These are phyloP conservation scores for Oncopodura yosiiana DNA, from an alignment of 1,140 invertebrate genomes.

Conservation along the genomic window DNA sequence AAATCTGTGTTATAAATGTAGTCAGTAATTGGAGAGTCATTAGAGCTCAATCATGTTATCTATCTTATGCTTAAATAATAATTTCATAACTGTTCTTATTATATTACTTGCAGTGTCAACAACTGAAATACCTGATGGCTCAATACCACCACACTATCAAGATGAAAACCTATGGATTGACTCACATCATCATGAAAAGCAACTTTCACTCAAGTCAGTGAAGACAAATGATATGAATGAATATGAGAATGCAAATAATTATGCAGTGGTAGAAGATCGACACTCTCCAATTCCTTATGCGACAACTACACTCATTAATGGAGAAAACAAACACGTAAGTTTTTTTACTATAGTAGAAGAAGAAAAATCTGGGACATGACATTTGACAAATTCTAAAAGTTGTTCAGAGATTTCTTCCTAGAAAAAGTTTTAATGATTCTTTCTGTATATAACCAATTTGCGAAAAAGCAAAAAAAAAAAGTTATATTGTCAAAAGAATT, in stretches of 20 bases:
- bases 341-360: too few relatives aligned
- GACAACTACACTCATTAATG: slow-evolving; percentile 37
- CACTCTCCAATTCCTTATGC: slow-evolving; percentile 38
- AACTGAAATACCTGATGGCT: slow-evolving; percentile 35
- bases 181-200: slow-evolving; percentile 24
- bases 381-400: background rate
- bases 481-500: background rate
- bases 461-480: too few relatives aligned
- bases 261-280: slow-evolving; percentile 35
- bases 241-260: slow-evolving; percentile 36
- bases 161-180: slow-evolving; percentile 35
- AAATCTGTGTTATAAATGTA: too few relatives aligned
- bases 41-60: too few relatives aligned
- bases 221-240: slow-evolving; percentile 34
- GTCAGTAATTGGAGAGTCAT: too few relatives aligned
- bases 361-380: background rate
- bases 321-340: slow-evolving; percentile 35
- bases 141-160: slow-evolving; percentile 34
- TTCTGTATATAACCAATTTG: too few relatives aligned
- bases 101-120: slow-evolving; percentile 27
- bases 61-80: too few relatives aligned
- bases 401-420: background rate
- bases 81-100: too few relatives aligned
- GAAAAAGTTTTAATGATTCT: too few relatives aligned
- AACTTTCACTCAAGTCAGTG: slow-evolving; percentile 33